Conservation (phyloP, 1,140 invertebrate species). For the Eciton burchellii region DNA sequence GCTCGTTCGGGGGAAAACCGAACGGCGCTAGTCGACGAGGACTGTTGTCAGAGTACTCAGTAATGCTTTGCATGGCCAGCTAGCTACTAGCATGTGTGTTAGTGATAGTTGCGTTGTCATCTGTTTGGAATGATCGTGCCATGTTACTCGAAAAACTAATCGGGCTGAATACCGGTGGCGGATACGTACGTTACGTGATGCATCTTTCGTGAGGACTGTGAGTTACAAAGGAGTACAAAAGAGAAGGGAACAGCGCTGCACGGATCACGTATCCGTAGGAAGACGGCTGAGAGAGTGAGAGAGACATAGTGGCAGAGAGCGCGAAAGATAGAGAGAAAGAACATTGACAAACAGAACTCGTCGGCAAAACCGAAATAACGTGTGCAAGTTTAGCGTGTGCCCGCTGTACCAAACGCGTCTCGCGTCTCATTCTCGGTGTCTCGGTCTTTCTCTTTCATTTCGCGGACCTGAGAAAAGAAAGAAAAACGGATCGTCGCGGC, state of each 20-base stretch:
- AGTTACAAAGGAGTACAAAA: slow-evolving; percentile 48
- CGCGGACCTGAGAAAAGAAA: slow-evolving; percentile 10
- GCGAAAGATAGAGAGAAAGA: slow-evolving; percentile 35
- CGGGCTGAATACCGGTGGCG: slow-evolving; percentile 49
- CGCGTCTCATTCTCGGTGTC: slow-evolving; percentile 39
- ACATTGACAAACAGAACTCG: slow-evolving; percentile 60
- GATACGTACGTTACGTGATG: slow-evolving; percentile 45
- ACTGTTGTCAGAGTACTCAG: slow-evolving; percentile 84
- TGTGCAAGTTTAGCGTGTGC: too few relatives aligned
- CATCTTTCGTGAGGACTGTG: slow-evolving; percentile 73
- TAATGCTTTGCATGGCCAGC: slow-evolving; percentile 85
- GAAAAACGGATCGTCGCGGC: slow-evolving; percentile 63
- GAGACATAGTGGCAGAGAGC: slow-evolving; percentile 12
- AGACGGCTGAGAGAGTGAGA: slow-evolving; percentile 23
- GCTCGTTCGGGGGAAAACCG: slow-evolving; percentile 79
- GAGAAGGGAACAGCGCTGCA: slow-evolving; percentile 40
- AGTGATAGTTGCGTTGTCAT: slow-evolving; percentile 77
- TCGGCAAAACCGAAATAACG: slow-evolving; percentile 67
- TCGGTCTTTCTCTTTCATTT: not conserved
- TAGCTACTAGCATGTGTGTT: slow-evolving; percentile 75
- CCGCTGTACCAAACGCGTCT: too few relatives aligned
- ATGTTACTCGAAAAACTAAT: slow-evolving; percentile 66
- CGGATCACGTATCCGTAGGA: slow-evolving; percentile 23
- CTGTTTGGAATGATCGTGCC: slow-evolving; percentile 78
- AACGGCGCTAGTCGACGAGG: slow-evolving; percentile 76